Conservation (phyloP, 2,113 vertebrate genomes). For the Sebastes fasciatus region DNA sequence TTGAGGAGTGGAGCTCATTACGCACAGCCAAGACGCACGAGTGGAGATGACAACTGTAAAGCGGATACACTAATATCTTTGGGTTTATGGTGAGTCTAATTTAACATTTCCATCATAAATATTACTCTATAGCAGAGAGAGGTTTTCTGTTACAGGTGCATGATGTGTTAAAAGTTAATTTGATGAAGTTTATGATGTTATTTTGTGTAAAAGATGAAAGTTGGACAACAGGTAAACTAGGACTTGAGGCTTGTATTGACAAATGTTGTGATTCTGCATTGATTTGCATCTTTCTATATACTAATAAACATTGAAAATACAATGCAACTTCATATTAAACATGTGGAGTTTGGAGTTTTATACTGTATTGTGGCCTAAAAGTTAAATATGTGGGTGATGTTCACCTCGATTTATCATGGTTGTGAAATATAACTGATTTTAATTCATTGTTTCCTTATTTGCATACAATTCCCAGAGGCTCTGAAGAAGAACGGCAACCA, state of each 20-base stretch:
- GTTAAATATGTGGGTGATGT: background rate
- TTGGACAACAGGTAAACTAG: background rate
- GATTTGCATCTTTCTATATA: background rate
- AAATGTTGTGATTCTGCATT: conserved; percentile 4
- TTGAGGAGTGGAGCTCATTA: conserved; percentile 41
- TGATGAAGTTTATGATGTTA: background rate
- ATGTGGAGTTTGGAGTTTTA: background rate
- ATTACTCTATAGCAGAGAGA: background rate
- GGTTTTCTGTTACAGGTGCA: background rate
- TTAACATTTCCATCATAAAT: background rate
- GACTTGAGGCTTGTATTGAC: background rate
- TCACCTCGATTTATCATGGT: background rate
- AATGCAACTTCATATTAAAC: background rate
- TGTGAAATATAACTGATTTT: conserved; percentile 2
- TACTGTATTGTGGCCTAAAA: background rate
- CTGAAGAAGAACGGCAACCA: background rate
- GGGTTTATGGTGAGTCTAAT: conserved; percentile 52
- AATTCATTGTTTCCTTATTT: background rate
- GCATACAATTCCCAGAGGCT: conserved; percentile 42
- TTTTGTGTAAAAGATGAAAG: background rate
- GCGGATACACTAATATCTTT: background rate
- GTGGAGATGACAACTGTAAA: conserved; percentile 45
- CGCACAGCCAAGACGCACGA: conserved; percentile 46
- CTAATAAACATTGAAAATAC: background rate
- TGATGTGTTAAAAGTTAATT: background rate